A percentile compares a stretch with the other conserved stretches of the same genome.
phyloP scores from a whole-genome alignment of 2,113 vertebrate genomes.

The Aleadryas rufinucha region DNA sequence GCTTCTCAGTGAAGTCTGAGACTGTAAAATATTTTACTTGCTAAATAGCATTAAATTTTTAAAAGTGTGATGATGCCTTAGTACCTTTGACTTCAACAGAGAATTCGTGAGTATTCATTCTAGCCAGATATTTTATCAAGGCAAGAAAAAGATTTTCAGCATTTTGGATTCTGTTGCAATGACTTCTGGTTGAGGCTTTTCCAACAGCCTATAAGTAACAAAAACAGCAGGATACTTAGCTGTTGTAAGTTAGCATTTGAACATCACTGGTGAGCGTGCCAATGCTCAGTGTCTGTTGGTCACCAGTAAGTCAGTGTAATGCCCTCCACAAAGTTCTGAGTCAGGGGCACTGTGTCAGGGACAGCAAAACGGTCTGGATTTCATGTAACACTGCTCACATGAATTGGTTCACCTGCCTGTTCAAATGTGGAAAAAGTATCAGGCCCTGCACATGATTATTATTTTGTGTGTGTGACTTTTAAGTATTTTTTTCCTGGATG shows the following conservation, averaged over 20 bases:
- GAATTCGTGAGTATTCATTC: background rate
- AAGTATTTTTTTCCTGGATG: background rate
- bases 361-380: background rate
- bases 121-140: background rate
- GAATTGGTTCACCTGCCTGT: background rate
- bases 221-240: background rate
- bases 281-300: background rate
- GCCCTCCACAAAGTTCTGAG: background rate
- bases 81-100: background rate
- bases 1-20: background rate
- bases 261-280: background rate
- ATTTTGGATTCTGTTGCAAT: background rate
- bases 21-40: background rate
- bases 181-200: background rate
- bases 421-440: background rate
- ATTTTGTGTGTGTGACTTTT: background rate
- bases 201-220: background rate
- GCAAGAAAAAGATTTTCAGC: background rate
- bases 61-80: background rate
- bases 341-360: background rate
- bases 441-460: background rate
- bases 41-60: background rate
- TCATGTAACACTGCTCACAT: background rate
- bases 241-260: background rate
- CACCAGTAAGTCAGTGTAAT: background rate